Evolutionary conservation across 1,140 invertebrate genomes (phyloP).

Genomic region (Tribolium madens): DNA sequence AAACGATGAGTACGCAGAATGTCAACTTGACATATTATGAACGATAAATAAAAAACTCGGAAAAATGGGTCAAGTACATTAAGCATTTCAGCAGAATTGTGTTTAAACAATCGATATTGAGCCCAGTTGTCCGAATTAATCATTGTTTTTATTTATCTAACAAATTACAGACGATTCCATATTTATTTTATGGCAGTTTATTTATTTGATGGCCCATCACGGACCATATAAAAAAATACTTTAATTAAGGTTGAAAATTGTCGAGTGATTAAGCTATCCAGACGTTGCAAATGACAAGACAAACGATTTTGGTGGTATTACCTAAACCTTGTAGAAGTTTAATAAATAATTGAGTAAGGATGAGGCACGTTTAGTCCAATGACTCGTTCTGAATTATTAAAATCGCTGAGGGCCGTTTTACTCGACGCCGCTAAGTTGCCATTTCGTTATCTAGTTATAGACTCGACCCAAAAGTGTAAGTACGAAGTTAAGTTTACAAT

Average conservation of each 20-base stretch:
- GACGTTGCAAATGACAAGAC: slow-evolving; percentile 5
- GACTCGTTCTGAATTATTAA: slow-evolving; percentile 41
- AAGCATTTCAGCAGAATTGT: slow-evolving; percentile 8
- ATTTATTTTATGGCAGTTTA: slow-evolving; percentile 11
- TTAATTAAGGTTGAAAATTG: neutral
- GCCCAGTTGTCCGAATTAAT: slow-evolving; percentile 17
- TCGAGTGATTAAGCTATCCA: slow-evolving; percentile 1
- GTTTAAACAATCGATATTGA: slow-evolving; percentile 32
- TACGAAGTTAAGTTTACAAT: slow-evolving; percentile 34
- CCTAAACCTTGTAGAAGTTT: slow-evolving; percentile 16
- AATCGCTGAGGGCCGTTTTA: slow-evolving; percentile 39
- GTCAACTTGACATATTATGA: slow-evolving; percentile 13
- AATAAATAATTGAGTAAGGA: slow-evolving; percentile 28
- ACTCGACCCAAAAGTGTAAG: slow-evolving; percentile 28
- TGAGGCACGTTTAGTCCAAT: slow-evolving; percentile 40
- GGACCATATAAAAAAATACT: neutral
- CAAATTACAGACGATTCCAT: slow-evolving; percentile 7
- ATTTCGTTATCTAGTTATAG: slow-evolving; percentile 38
- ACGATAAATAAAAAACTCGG: slow-evolving; percentile 17
- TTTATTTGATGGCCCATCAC: neutral
- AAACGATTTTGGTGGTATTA: slow-evolving; percentile 1
- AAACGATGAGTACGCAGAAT: neutral
- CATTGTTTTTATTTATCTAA: slow-evolving; percentile 27
- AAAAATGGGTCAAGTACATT: slow-evolving; percentile 32
- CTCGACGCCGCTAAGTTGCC: slow-evolving; percentile 18